phyloP scores from a whole-genome alignment of 2,888 invertebrate genomes.

The Rapana venosa region DNA sequence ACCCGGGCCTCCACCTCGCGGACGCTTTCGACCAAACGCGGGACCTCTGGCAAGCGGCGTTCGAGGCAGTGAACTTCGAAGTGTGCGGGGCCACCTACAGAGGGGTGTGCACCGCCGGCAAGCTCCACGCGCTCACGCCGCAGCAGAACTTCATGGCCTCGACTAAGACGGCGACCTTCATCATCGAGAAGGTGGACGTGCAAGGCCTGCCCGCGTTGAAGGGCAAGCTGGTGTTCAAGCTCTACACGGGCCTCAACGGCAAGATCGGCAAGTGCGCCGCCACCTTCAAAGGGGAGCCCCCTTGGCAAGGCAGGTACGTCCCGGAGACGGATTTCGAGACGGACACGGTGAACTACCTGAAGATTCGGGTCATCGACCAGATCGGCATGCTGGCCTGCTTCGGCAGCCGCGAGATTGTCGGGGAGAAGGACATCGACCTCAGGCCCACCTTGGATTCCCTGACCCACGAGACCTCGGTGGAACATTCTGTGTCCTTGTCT shows the following conservation, averaged over 20 bases:
- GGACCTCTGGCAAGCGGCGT: constrained; percentile 78
- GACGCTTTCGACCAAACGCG: constrained; percentile 77
- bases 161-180: constrained; percentile 57
- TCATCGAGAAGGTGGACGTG: constrained; percentile 43
- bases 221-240: constrained; percentile 39
- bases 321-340: constrained; percentile 75
- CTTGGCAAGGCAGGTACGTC: constrained; percentile 74
- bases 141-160: constrained; percentile 61
- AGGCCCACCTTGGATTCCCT: constrained; percentile 39
- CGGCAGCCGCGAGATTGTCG: constrained; percentile 49
- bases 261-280: constrained; percentile 36
- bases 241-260: constrained; percentile 36
- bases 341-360: constrained; percentile 73
- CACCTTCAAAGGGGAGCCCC: constrained; percentile 37
- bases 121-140: constrained; percentile 74
- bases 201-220: constrained; percentile 36
- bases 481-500: constrained; percentile 37
- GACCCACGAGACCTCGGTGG: constrained; percentile 42
- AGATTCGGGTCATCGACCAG: constrained; percentile 69
- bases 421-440: constrained; percentile 46
- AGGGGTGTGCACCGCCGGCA: constrained; percentile 68
- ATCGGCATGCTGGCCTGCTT: constrained; percentile 75
- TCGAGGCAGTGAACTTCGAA: constrained; percentile 75
- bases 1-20: constrained; percentile 77
- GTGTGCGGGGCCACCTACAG: constrained; percentile 78